Evolutionary conservation across 2,797 vertebrate genomes (phyloP), one percentile per base, ranked within the genome.

Genomic region (Pyrocephalus nanus): DNA sequence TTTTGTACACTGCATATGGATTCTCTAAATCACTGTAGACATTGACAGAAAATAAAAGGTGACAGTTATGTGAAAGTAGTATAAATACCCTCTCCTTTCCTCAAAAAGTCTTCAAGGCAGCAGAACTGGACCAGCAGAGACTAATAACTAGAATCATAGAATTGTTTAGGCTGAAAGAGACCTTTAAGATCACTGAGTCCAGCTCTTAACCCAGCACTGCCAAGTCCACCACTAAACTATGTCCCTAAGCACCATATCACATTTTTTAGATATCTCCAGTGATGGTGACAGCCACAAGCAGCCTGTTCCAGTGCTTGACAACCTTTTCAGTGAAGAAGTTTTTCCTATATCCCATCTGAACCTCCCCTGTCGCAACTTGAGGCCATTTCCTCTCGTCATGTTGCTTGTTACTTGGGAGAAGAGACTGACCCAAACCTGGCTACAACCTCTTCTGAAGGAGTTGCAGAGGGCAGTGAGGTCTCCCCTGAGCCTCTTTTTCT

Each of bases 381-480:
- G 53, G 5, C 30, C 30, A 40, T 72, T 72, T 53, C 40, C 20
- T 36, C 4, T 47, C 34, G n/a, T 38, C 7, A 40, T 47, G 3
- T 72, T 84, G 17, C 40, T 53, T 42, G 12, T 36, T 54, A 23
- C 26, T 5, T 54, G 30, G 21, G 26, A 77, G 12, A 60, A 47
- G n/a, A 71, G 30, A 84, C 9, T 3, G 57, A 22, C 1, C 9
- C 9, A 5, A 18, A 6, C 3, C 13, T 11, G 25, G 12, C 5
- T 42, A 21, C 5, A 36, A 20, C 11, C 58, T 72, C 34, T 53
- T 47, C 65, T 72, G 16, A 47, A 21, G 40, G 27, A 23, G 6
- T 42, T 78, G 45, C 17, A 72, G 26, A 34, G 45, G 72, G 8
- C 30, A 18, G 20, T 29, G 36, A 47, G 22, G 34, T 36, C 47